Base-by-base conservation (phyloP, 2,113 vertebrate genomes). In the Xiphorhynchus elegans region DNA sequence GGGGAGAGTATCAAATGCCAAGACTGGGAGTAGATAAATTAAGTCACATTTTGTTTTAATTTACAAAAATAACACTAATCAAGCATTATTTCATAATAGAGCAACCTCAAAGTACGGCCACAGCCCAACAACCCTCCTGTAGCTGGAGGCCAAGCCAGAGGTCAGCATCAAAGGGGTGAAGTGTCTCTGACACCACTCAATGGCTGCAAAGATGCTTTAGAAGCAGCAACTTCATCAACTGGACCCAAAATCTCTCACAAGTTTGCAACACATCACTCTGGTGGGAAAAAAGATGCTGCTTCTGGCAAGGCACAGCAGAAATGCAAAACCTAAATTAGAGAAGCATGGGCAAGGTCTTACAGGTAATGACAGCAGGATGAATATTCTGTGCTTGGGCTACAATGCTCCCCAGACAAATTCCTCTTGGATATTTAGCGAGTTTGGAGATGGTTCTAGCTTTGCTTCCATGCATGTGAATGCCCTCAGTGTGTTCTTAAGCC, bases 21-120 rank as follows among this genome's bases (percentile, higher is more conserved):
- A 93, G 62, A 96, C 52, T 37, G 84, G n/a, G 64, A 96, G 49
- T 86, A 97, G 95, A 97, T 97, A 98, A 97, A 96, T 97, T 97
- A 97, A 90, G 70, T 95, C 56, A 95, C 85, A 24, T 89, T 68
- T 63, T 44, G 49, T 39, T 82, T 79, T 40, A 73, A 89, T 89
- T 97, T 98, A 98, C 75, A 97, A 98, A 98, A 98, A 98, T 98
- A 97, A 84, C 92, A 98, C 96, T 93, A 90, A 93, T 97, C 96
- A 98, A 97, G 92, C 96, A 96, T 96, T 94, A 70, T 96, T 96
- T 97, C 63, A 4, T 95, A 96, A 94, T 64, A 97, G 90, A 98
- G 96, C 97, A 97, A 96, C 96, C 96, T 92, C 35, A 74, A 79
- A 81, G 70, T 94, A 97, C 37, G 97, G 90, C 86, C 93, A 93